These are phyloP conservation scores for Stegodyphus mimosarum DNA, from an alignment of 1,140 invertebrate species.

Conservation along the genomic window DNA sequence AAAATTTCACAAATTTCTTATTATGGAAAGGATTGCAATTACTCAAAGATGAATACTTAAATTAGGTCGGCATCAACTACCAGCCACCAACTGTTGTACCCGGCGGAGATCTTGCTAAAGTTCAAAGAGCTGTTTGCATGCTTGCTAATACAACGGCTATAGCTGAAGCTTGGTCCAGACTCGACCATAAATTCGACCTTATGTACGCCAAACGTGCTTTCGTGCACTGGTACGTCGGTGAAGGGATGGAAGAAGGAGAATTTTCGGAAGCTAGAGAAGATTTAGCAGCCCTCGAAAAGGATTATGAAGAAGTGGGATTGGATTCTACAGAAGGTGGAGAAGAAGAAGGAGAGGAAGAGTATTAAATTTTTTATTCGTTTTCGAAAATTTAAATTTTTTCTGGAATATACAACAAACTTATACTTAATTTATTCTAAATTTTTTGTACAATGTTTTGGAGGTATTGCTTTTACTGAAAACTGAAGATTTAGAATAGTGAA, in stretches of 20 bases:
- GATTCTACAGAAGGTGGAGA: constrained; percentile 76
- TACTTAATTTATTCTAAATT: too few relatives aligned
- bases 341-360: constrained; percentile 9
- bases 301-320: constrained; percentile 75
- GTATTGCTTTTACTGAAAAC: too few relatives aligned
- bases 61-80: constrained; percentile 76
- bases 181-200: constrained; percentile 74
- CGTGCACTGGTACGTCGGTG: constrained; percentile 70
- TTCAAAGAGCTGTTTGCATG: constrained; percentile 79
- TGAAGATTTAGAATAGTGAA: too few relatives aligned
- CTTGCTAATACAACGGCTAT: constrained; percentile 83
- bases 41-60: not conserved
- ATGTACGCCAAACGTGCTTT: constrained; percentile 68
- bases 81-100: constrained; percentile 86
- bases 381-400: not conserved
- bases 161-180: constrained; percentile 73
- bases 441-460: too few relatives aligned
- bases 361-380: not conserved
- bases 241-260: constrained; percentile 72
- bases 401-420: too few relatives aligned
- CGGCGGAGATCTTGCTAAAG: constrained; percentile 76
- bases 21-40: not conserved
- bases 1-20: not conserved
- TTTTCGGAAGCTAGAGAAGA: constrained; percentile 72
- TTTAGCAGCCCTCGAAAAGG: constrained; percentile 78